Base-by-base conservation (phyloP, 2,888 invertebrate species). In the Tinea pellionella region DNA sequence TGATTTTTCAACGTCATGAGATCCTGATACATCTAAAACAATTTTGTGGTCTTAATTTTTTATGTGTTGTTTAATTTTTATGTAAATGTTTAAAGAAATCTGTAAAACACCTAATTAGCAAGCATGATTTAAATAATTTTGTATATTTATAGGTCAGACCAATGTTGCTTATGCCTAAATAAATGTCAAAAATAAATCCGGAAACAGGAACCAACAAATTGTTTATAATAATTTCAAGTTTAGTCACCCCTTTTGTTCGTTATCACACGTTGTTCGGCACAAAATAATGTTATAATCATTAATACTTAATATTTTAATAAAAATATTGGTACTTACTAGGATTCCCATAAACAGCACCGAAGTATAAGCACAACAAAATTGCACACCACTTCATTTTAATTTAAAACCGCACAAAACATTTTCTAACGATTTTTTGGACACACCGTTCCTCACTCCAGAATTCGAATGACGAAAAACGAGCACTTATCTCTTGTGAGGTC, bases 321-420 rank as follows among this genome's bases (percentile, higher is more conserved):
- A 3, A 24, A 24, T 24, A 24, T n/a, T n/a, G n/a, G n/a, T n/a
- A 80, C 85, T 74, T 70, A 86, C 86, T 80, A 61, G 79, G 77
- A 37, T 80, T 78, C 70, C 78, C 82, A 41, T 72, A 69, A 42
- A 69, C 77, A 29, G 72, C 71, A 65, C 71, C 72, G 61, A 76
- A 64, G 73, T 80, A 83, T 77, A 85, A 66, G 69, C 77, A 78
- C 81, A 82, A 69, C 66, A 84, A 71, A 65, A 79, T 65, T 69
- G 77, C 80, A 74, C 80, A 74, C 77, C 73, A 74, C 71, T 77
- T 70, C 84, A 86, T 86, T 67, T 79, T 30, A 19, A 51, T 43
- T 13, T 68, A 63, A 63, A 64, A 62, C 63, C 71, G 13, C 19
- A 53, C 16, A n/a, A 12, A 24, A 9, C 53, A 53, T 53, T 18